A percentile compares a stretch with the other conserved stretches of the same genome.
phyloP scores from a whole-genome alignment of 2,113 vertebrate species.

The Shinisaurus crocodilurus region DNA sequence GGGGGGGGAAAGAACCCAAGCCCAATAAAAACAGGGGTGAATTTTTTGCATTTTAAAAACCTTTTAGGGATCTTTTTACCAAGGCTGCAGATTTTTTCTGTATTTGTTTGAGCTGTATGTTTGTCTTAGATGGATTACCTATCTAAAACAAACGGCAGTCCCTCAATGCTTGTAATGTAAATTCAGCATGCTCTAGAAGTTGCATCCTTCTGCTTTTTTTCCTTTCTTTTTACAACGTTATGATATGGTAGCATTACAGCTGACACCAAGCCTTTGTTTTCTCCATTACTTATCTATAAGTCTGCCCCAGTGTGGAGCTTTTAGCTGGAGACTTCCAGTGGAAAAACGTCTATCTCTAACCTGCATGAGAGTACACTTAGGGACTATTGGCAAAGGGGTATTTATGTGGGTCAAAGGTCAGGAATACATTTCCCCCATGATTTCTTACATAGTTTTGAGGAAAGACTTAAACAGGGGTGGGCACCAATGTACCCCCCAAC shows the following conservation, averaged over 20 bases:
- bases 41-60: not conserved
- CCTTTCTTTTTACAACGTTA: not conserved
- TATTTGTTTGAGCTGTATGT: not conserved
- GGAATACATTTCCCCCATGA: not conserved
- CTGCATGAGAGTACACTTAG: not conserved
- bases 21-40: not conserved
- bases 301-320: not conserved
- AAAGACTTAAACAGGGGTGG: not conserved
- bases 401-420: not conserved
- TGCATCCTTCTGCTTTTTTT: not conserved
- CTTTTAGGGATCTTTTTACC: not conserved
- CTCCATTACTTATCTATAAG: too few species aligned
- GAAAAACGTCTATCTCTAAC: not conserved
- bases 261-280: not conserved
- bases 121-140: not conserved
- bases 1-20: not conserved
- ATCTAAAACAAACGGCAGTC: not conserved
- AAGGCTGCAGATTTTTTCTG: not conserved
- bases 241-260: not conserved
- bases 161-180: not conserved
- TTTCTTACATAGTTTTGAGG: not conserved
- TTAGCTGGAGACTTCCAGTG: not conserved
- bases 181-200: not conserved
- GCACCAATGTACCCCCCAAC: too few species aligned
- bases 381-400: not conserved